Evolutionary conservation across 1,140 invertebrate genomes (phyloP).

Genomic region (Bombyx mandarina): DNA sequence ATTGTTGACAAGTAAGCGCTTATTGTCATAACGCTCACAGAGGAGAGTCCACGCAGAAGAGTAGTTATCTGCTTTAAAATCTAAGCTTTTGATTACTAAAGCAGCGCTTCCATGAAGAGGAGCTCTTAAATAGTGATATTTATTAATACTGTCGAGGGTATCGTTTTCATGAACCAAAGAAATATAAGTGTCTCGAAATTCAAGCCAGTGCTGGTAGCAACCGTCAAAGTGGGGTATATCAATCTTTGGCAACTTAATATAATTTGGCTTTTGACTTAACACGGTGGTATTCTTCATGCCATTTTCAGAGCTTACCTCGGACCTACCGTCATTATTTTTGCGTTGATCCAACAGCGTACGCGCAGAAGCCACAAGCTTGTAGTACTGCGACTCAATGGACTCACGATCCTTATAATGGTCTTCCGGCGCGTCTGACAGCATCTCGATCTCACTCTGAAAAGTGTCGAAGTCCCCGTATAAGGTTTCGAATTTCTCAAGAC

Average conservation of each 20-base stretch:
- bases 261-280: no score
- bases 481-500: constrained; percentile 9
- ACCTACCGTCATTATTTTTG: not conserved
- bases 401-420: not conserved
- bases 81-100: no score
- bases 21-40: no score
- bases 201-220: constrained; percentile 12
- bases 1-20: constrained; percentile 11
- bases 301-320: no score
- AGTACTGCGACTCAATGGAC: not conserved
- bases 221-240: constrained; percentile 13
- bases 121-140: no score
- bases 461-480: constrained; percentile 7
- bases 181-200: no score
- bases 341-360: not conserved
- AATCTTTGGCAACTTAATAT: not conserved
- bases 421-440: not conserved
- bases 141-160: no score
- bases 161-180: no score
- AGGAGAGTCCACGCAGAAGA: no score
- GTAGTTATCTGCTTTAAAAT: no score
- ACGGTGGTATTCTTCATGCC: no score
- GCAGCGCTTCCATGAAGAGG: no score
- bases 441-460: constrained; percentile 5
- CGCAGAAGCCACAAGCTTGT: not conserved